Percentiles rank a stretch among this genome's conserved stretches.
phyloP scores from a whole-genome alignment of 2,113 vertebrate genomes.

The Silurus meridionalis region DNA sequence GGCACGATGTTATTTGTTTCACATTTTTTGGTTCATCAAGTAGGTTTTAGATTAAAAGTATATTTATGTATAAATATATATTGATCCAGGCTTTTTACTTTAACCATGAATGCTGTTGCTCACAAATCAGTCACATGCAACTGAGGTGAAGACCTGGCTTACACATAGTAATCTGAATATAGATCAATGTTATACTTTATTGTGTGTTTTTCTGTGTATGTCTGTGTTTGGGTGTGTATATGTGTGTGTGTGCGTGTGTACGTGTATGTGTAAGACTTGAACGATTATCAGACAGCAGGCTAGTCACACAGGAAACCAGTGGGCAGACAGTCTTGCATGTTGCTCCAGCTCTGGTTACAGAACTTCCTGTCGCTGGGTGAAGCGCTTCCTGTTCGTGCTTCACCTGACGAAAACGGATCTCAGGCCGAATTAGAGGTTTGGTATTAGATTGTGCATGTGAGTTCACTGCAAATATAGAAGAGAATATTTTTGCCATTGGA shows the following conservation, averaged over 20 bases:
- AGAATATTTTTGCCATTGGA: not conserved
- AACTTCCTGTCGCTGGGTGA: slow-evolving; percentile 55
- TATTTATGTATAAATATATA: not conserved
- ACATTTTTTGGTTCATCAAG: not conserved
- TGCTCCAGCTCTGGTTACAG: slow-evolving; percentile 53
- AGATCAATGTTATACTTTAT: not conserved
- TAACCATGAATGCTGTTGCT: not conserved
- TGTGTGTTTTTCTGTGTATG: not conserved
- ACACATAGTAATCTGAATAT: slow-evolving; percentile 4
- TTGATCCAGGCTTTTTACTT: slow-evolving; percentile 1
- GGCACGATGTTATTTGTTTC: not conserved
- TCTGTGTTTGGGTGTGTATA: not conserved
- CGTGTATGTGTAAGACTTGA: not conserved
- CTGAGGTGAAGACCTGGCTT: not conserved
- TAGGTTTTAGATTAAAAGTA: not conserved
- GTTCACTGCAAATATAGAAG: not conserved
- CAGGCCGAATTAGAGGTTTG: slow-evolving; percentile 14
- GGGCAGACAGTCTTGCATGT: slow-evolving; percentile 56
- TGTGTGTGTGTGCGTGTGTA: slow-evolving; percentile 14
- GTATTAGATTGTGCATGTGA: not conserved
- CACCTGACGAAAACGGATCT: slow-evolving; percentile 42
- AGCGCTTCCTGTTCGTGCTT: slow-evolving; percentile 53
- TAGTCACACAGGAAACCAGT: slow-evolving; percentile 59
- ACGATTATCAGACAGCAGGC: slow-evolving; percentile 48
- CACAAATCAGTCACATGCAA: not conserved